Evolutionary conservation across 2,113 vertebrate genomes (phyloP).

Genomic region (Ploceus nigricollis): DNA sequence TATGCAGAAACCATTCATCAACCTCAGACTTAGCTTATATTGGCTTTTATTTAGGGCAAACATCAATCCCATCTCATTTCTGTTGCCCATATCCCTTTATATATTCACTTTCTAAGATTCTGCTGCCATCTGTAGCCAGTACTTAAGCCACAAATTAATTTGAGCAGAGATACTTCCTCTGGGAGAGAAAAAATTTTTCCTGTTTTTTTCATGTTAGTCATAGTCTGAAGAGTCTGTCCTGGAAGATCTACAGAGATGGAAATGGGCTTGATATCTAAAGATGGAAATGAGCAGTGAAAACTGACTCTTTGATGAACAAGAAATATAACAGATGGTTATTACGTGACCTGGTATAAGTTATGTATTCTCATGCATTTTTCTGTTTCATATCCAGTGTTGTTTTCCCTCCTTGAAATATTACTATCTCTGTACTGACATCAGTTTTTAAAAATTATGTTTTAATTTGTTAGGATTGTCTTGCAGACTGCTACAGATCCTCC

Average conservation of each 20-base stretch:
- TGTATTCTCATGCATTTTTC: neutral
- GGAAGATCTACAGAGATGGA: neutral
- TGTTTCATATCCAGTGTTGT: neutral
- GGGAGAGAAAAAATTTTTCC: neutral
- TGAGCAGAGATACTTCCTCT: neutral
- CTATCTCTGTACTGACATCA: neutral
- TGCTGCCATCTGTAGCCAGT: neutral
- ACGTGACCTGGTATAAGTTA: neutral
- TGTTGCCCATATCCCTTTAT: neutral
- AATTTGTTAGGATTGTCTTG: neutral
- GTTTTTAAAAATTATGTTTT: neutral
- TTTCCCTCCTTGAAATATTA: neutral
- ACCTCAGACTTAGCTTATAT: neutral
- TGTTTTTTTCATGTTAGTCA: neutral
- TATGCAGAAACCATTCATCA: neutral
- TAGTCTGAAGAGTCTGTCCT: neutral
- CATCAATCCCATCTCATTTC: neutral
- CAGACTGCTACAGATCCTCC: neutral
- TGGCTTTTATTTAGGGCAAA: neutral
- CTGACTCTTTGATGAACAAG: neutral
- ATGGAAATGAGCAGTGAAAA: neutral
- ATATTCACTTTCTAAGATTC: neutral
- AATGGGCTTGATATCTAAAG: neutral
- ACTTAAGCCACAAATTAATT: neutral
- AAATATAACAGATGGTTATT: neutral